A percentile compares a stretch with the other conserved stretches of the same genome.
These are phyloP conservation scores for Leucosticte australis DNA, from an alignment of 2,113 vertebrate species.

Conservation along the genomic window DNA sequence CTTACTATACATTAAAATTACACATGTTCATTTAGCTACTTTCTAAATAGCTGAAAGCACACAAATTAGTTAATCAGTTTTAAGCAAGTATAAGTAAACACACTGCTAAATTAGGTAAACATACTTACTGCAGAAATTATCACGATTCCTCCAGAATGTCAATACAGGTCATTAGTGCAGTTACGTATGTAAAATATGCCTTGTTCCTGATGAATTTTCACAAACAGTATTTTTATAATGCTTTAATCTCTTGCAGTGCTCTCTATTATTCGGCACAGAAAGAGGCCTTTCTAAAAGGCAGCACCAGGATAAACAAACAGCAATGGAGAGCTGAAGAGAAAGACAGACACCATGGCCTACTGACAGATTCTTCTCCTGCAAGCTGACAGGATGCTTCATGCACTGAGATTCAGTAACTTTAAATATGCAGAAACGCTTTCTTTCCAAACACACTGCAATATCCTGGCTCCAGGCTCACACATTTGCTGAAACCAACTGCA, in stretches of 20 bases:
- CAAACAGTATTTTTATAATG: constrained; percentile 45
- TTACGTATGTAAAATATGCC: constrained; percentile 48
- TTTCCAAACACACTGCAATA: constrained; percentile 66
- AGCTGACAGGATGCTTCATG: constrained; percentile 71
- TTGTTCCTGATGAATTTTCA: constrained; percentile 54
- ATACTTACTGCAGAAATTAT: constrained; percentile 57
- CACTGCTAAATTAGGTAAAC: constrained; percentile 69
- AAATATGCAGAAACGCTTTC: constrained; percentile 63
- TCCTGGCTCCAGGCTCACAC: constrained; percentile 47
- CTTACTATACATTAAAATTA: constrained; percentile 57
- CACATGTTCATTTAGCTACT: constrained; percentile 34
- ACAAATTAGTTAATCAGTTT: constrained; percentile 62
- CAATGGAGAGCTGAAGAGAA: constrained; percentile 54
- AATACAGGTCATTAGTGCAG: constrained; percentile 68
- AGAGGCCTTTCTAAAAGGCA: constrained; percentile 76
- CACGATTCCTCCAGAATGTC: constrained; percentile 62
- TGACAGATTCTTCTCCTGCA: constrained; percentile 64
- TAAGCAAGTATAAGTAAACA: constrained; percentile 53
- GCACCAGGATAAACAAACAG: constrained; percentile 73
- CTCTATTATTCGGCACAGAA: constrained; percentile 72
- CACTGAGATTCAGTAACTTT: constrained; percentile 68
- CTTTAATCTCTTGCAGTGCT: constrained; percentile 49
- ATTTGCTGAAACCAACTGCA: constrained; percentile 73
- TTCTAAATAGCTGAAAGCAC: constrained; percentile 43
- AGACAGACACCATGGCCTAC: constrained; percentile 74